A percentile compares a stretch with the other conserved stretches of the same genome.
Evolutionary conservation across 2,888 invertebrate species (phyloP).

Genomic region (Phaonia tiefii): DNA sequence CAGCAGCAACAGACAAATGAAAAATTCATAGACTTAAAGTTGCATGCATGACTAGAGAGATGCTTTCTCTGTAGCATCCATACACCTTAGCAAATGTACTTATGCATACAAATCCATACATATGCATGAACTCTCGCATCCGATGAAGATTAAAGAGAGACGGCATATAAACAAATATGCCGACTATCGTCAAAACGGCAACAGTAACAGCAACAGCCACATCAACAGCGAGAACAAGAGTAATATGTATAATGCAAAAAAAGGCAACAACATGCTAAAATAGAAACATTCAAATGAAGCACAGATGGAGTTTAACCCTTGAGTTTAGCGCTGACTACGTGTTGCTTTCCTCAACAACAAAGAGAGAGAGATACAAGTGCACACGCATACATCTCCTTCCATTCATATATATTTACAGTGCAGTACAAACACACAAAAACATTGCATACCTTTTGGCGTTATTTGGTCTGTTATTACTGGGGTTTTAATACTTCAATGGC

Average conservation of each 20-base stretch:
- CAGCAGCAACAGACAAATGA: conserved; percentile 72
- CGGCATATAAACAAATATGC: conserved; percentile 57
- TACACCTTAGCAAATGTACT: conserved; percentile 8
- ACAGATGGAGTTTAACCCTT: conserved; percentile 38
- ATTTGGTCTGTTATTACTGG: conserved; percentile 59
- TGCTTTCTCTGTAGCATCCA: conserved; percentile 7
- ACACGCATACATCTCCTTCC: background rate
- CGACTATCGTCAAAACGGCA: conserved; percentile 56
- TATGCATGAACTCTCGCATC: conserved; percentile 1
- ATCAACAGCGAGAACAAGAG: conserved; percentile 13
- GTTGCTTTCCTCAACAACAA: conserved; percentile 1
- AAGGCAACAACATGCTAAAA: conserved; percentile 31
- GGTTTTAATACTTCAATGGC: conserved; percentile 24
- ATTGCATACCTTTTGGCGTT: conserved; percentile 62
- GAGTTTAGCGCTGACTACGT: conserved; percentile 24
- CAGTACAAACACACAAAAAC: background rate
- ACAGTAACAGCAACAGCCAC: conserved; percentile 6
- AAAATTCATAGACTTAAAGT: conserved; percentile 66
- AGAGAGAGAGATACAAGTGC: background rate
- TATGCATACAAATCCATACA: conserved; percentile 19
- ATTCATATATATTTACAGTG: background rate
- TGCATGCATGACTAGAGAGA: conserved; percentile 68
- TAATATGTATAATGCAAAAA: conserved; percentile 42
- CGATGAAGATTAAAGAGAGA: background rate
- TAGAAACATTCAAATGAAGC: conserved; percentile 1